A percentile compares a stretch with the other conserved stretches of the same genome.
Conservation (phyloP, 2,888 invertebrate species). For the Sicus ferrugineus region DNA sequence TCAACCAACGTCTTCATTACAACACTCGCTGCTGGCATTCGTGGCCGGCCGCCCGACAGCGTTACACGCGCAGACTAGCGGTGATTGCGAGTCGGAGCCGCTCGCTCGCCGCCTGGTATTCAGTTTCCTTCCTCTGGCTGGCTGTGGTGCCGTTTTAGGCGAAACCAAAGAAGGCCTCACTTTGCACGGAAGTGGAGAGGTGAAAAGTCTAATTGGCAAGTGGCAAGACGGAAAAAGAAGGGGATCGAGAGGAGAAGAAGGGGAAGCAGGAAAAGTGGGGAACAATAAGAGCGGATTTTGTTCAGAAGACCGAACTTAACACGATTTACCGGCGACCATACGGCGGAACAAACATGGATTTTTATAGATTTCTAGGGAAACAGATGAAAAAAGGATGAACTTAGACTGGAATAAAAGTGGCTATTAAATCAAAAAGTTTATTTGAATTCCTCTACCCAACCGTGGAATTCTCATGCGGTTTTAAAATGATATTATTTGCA, state of each 20-base stretch:
- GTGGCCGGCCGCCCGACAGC: background rate
- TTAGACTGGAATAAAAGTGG: too few relatives aligned
- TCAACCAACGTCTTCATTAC: background rate
- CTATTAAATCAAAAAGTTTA: too few relatives aligned
- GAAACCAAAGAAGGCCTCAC: background rate
- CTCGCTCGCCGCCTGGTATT: background rate
- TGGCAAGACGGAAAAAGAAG: background rate
- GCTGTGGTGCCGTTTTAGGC: background rate
- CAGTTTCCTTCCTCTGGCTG: background rate
- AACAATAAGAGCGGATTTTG: background rate
- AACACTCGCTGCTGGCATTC: background rate
- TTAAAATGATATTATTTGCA: too few relatives aligned
- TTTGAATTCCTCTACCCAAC: too few relatives aligned
- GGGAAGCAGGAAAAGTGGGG: background rate
- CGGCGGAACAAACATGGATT: too few relatives aligned
- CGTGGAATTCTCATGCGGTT: too few relatives aligned
- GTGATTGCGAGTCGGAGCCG: background rate
- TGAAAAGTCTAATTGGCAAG: slow-evolving; percentile 35
- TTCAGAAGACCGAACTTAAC: background rate
- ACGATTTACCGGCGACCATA: background rate
- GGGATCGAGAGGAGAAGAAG: background rate
- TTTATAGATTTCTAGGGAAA: too few relatives aligned
- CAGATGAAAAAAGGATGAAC: background rate
- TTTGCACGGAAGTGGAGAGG: slow-evolving; percentile 13
- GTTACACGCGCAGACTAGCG: background rate